Evolutionary conservation across 2,888 invertebrate genomes (phyloP).

Genomic region (Ornithoptera alexandrae): DNA sequence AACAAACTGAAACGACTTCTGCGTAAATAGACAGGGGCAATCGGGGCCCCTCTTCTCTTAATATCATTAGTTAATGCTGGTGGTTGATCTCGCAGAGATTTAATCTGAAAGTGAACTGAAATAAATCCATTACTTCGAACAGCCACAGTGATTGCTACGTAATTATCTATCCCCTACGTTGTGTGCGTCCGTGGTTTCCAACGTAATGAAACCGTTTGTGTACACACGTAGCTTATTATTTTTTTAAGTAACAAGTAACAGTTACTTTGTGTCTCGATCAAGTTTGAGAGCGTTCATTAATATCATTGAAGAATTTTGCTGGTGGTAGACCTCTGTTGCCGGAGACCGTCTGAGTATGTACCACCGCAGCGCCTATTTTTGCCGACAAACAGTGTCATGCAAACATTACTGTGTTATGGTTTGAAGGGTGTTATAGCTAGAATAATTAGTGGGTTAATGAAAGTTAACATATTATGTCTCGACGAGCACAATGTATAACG

Average conservation of each 20-base stretch:
- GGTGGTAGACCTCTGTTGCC: too few relatives aligned
- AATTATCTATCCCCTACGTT: constrained; percentile 10
- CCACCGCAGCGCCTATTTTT: too few relatives aligned
- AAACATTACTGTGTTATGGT: too few relatives aligned
- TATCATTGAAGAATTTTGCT: too few relatives aligned
- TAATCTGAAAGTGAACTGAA: constrained; percentile 17
- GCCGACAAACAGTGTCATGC: too few relatives aligned
- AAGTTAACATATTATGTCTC: too few relatives aligned
- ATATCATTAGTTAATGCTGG: constrained; percentile 13
- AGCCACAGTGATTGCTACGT: background rate
- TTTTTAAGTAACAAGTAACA: background rate
- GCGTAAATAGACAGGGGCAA: constrained; percentile 4
- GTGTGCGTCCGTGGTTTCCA: background rate
- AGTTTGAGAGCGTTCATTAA: too few relatives aligned
- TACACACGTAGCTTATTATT: background rate
- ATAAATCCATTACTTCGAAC: constrained; percentile 21
- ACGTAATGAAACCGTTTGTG: background rate
- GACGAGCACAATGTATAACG: too few relatives aligned
- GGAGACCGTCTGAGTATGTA: too few relatives aligned
- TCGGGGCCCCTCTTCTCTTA: constrained; percentile 1
- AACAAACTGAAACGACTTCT: constrained; percentile 4
- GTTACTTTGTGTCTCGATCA: too few relatives aligned
- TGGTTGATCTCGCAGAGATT: constrained; percentile 12
- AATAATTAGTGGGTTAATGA: too few relatives aligned
- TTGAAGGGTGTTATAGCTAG: too few relatives aligned